Evolutionary conservation across 1,140 invertebrate genomes (phyloP), one percentile per base, ranked within the genome.

Genomic region (Drusus annulatus): DNA sequence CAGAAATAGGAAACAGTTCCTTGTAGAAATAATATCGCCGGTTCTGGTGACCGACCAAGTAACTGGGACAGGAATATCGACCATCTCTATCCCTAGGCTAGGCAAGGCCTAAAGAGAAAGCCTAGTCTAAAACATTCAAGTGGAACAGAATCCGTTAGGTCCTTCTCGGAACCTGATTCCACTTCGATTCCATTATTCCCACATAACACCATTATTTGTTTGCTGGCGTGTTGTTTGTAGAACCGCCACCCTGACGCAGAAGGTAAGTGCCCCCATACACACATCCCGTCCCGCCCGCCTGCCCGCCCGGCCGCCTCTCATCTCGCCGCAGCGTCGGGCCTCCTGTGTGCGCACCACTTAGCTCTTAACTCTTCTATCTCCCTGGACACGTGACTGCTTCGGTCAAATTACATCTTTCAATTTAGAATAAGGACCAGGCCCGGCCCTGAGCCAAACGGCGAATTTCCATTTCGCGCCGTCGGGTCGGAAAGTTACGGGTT

Each of bases 261-360:
- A 45, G 36, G 36, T 45, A 45, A 45, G 36, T 45, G 36, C 36
- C 36, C 36, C 36, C 36, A 45, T 45, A 45, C 36, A 45, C 54
- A 17, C 52, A 56, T 10, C 19, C 16, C 52, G 8, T 8, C 3
- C n/a, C n/a, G n/a, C n/a, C n/a, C n/a, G n/a, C 16, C 16, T 17
- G 13, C n/a, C 54, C 21, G 36, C 36, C 36, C 7, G 36, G 15
- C 62, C 21, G 21, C n/a, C 62, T 65, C 62, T 65, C 4, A 65
- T 65, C 62, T 65, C 21, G 25, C 62, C 62, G 62, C 62, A 3
- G 62, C 25, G 62, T 25, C n/a, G 8, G 36, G 36, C 36, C 36
- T 45, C 62, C 28, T 65, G 62, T 28, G 25, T 65, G 62, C 21
- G 21, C 62, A 65, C 25, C 62, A 65, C 28, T 65, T 65, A 65